These are phyloP conservation scores for Cryptophagus acutangulus DNA, from an alignment of 2,888 invertebrate species.

Conservation along the genomic window DNA sequence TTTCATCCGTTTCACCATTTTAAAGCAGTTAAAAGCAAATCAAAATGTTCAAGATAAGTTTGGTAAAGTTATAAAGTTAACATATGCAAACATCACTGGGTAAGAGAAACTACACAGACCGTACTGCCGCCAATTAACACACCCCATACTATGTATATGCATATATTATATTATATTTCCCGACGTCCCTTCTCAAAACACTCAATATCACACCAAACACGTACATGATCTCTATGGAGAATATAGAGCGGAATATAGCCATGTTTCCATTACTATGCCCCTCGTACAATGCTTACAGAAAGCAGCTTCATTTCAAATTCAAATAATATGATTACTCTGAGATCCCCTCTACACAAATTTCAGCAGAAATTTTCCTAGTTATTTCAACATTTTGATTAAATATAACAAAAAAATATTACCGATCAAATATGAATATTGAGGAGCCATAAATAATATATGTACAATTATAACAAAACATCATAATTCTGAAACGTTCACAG, in stretches of 20 bases:
- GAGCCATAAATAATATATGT: too few relatives aligned
- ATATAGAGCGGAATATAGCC: constrained; percentile 17
- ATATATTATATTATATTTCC: too few relatives aligned
- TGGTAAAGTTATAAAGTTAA: constrained; percentile 35
- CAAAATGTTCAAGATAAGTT: too few relatives aligned
- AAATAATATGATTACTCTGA: constrained; percentile 31
- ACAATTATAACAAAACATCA: too few relatives aligned
- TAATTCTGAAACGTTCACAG: too few relatives aligned
- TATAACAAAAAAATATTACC: constrained; percentile 20
- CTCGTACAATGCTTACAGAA: constrained; percentile 11
- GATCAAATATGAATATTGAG: too few relatives aligned
- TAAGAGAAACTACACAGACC: constrained; percentile 25
- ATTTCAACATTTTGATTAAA: constrained; percentile 24
- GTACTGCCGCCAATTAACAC: constrained; percentile 42
- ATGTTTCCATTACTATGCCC: constrained; percentile 1
- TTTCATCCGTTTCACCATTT: too few relatives aligned
- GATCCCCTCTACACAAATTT: constrained; percentile 26
- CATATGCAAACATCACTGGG: constrained; percentile 37
- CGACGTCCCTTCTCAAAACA: constrained; percentile 35
- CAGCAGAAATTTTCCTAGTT: constrained; percentile 30
- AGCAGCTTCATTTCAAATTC: constrained; percentile 31
- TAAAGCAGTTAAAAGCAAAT: too few relatives aligned
- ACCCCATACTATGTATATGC: too few relatives aligned
- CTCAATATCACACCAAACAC: constrained; percentile 30
- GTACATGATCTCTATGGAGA: too few relatives aligned